Base-by-base conservation (phyloP, 1,140 invertebrate genomes). In the Epicauta chinensis region DNA sequence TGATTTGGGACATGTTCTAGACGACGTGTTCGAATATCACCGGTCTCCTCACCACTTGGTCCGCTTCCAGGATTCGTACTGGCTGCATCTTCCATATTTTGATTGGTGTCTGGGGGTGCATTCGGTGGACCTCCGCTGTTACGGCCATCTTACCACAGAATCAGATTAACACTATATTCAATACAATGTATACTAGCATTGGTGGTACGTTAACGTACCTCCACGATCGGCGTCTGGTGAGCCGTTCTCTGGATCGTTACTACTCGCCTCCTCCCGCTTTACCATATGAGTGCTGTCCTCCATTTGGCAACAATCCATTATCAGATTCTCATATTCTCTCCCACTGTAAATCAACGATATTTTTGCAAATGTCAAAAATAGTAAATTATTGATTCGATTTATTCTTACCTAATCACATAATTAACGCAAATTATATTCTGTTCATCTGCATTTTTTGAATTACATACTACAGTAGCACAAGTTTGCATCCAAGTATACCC, bases 401-500 rank as follows among this genome's bases (percentile, higher is more conserved):
- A n/a, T n/a, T 43, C 59, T 75, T 76, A 91, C 88, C 88, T 92
- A 62, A 93, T 85, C 46, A 97, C 90, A 71, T 96, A 96, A 75
- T 95, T 96, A 52, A 97, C 90, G 67, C 91, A 95, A 54, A 96
- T 95, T 53, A 97, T 93, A 70, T 92, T 95, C 71, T 96, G 91
- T 68, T 97, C 93, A 53, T 98, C 91, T 2, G 89, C 85, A 63
- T 93, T 97, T 74, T 96, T 97, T 6, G 87, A 86, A 67, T 87
- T 96, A 73, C 91, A 96, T 35, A 98, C 91, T 6, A 97, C 90
- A 0, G 93, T 97, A 16, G 93, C 93, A 71, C 94, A 98, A 0
- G 91, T 95, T 73, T 97, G 94, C 42, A 97, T 75, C 93, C 93
- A 97, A 17, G 91, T 93, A 73, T 89, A 97, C 2, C 95, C 94